A percentile compares a stretch with the other conserved stretches of the same genome.
phyloP scores from a whole-genome alignment of 2,797 vertebrate species.

The Gastrophryne carolinensis region DNA sequence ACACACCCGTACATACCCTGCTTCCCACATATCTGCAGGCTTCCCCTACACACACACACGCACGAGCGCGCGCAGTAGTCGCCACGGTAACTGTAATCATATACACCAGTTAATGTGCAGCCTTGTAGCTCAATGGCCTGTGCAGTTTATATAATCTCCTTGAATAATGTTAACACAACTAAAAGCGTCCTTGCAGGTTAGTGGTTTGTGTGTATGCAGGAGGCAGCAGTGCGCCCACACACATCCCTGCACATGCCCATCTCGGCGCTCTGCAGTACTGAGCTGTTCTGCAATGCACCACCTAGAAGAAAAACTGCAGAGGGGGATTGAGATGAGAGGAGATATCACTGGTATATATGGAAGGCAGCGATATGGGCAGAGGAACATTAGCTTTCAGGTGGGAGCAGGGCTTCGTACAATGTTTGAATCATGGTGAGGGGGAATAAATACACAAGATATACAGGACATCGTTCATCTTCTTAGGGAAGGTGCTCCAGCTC shows the following conservation, averaged over 20 bases:
- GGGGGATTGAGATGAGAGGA: background rate
- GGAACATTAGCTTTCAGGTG: no score
- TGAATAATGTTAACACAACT: slow-evolving; percentile 41
- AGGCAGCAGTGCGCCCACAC: slow-evolving; percentile 24
- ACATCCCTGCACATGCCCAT: background rate
- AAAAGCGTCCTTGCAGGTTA: slow-evolving; percentile 39
- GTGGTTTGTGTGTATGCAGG: slow-evolving; percentile 15
- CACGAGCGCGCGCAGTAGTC: slow-evolving; percentile 39
- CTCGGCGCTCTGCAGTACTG: background rate
- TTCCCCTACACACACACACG: slow-evolving; percentile 16
- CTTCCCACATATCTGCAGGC: slow-evolving; percentile 18
- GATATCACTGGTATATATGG: no score
- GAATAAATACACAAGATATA: no score
- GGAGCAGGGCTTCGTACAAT: no score
- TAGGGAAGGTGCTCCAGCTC: no score
- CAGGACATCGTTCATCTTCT: no score
- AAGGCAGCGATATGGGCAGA: no score
- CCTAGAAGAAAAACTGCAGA: background rate
- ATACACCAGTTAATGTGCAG: slow-evolving; percentile 44
- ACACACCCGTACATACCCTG: slow-evolving; percentile 16
- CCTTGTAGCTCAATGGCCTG: slow-evolving; percentile 47
- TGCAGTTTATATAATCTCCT: slow-evolving; percentile 48
- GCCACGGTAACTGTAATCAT: slow-evolving; percentile 45
- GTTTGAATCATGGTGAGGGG: no score
- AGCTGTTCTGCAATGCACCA: slow-evolving; percentile 40